A percentile compares a stretch with the other conserved stretches of the same genome.
These are phyloP conservation scores for Bombus waltoni DNA, from an alignment of 1,140 invertebrate species.

Conservation along the genomic window DNA sequence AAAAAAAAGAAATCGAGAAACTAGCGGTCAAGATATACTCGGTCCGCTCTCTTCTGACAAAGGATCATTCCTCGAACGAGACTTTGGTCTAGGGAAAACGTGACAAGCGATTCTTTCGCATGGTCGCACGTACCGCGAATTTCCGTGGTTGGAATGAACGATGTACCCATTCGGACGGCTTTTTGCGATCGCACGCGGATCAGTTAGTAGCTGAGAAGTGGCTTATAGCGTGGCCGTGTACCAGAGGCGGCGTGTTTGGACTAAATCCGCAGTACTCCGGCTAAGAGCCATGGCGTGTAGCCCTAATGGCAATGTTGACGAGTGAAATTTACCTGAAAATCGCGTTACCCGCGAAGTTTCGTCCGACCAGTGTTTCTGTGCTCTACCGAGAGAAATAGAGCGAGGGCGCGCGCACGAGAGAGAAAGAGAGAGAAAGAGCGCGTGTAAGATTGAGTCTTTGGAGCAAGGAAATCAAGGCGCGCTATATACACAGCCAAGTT, in stretches of 20 bases:
- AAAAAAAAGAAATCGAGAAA: neutral
- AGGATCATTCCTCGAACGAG: neutral
- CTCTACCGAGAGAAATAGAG: neutral
- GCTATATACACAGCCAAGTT: neutral
- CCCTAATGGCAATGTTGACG: constrained; percentile 69
- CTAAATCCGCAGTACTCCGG: constrained; percentile 53
- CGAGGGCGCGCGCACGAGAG: no score
- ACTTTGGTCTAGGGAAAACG: neutral
- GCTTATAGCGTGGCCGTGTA: constrained; percentile 43
- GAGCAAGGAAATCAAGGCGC: constrained; percentile 8
- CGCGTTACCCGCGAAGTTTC: constrained; percentile 69
- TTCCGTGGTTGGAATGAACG: constrained; percentile 5
- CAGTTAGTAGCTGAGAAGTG: constrained; percentile 10
- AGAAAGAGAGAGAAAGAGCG: neutral
- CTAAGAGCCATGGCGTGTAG: constrained; percentile 74
- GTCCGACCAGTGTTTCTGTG: constrained; percentile 60
- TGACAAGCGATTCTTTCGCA: constrained; percentile 1
- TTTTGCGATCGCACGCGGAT: constrained; percentile 6
- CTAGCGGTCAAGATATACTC: neutral
- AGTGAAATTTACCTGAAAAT: constrained; percentile 73
- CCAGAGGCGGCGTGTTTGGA: constrained; percentile 36
- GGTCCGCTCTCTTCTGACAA: neutral
- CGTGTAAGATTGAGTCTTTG: constrained; percentile 13
- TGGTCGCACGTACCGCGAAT: neutral
- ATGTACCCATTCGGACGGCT: neutral